Percentiles rank a stretch among this genome's conserved stretches.
Evolutionary conservation across 2,113 vertebrate genomes (phyloP).

Genomic region (Nycticebus coucang): DNA sequence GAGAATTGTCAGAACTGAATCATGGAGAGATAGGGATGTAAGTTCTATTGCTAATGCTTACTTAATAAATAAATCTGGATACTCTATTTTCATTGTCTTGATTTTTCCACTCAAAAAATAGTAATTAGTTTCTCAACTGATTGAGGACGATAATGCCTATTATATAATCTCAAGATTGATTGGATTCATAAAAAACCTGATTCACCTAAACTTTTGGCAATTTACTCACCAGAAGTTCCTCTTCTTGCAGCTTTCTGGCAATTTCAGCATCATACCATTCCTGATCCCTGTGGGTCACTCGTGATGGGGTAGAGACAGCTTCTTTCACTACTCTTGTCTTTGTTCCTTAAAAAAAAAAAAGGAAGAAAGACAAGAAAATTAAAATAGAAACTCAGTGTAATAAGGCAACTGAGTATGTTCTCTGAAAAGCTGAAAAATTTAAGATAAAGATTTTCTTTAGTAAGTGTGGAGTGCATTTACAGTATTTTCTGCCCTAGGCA

Average conservation of each 20-base stretch:
- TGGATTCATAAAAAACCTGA: background rate
- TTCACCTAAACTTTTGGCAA: background rate
- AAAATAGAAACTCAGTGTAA: background rate
- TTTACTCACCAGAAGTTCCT: constrained; percentile 92
- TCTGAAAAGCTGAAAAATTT: background rate
- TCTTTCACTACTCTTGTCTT: constrained; percentile 81
- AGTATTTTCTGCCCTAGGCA: background rate
- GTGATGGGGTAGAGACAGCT: constrained; percentile 83
- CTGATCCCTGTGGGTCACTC: constrained; percentile 85
- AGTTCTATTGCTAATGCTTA: background rate
- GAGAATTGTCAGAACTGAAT: background rate
- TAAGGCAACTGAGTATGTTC: background rate
- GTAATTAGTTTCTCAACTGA: background rate
- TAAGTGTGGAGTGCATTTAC: background rate
- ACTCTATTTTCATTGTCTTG: background rate
- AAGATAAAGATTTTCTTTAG: background rate
- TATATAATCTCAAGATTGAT: background rate
- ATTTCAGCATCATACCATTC: constrained; percentile 95
- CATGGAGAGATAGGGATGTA: background rate
- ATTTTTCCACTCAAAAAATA: background rate
- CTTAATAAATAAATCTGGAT: background rate
- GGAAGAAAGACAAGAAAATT: background rate
- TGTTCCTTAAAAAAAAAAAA: constrained; percentile 71
- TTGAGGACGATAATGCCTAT: background rate
- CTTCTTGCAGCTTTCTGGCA: constrained; percentile 93